Base-by-base conservation (phyloP, 2,113 vertebrate species). In the Daubentonia madagascariensis region DNA sequence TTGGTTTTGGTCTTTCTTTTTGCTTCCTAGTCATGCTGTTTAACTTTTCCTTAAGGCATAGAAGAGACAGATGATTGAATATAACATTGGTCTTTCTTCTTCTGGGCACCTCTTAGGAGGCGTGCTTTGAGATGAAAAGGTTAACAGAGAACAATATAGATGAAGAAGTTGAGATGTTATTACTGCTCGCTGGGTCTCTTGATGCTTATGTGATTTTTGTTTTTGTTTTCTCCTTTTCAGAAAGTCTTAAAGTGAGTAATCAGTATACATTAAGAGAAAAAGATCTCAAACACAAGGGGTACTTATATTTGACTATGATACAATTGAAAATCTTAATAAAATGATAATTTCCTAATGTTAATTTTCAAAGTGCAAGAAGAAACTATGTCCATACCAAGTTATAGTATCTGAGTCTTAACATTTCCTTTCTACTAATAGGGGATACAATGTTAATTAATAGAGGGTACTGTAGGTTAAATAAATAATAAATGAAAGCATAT, bases 261-360 rank as follows among this genome's bases (percentile, higher is more conserved):
- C 20, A 0, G 1, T 68, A 17, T 91, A 81, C 18, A 8, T 70
- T 94, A 14, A 80, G 76, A 72, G 30, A 87, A 76, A 59, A 70
- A 50, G 5, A 68, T 73, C 70, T 89, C 40, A 61, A 45, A 80
- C 70, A 12, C 45, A 45, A 85, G 16, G 91, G 20, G 59, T 22
- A 75, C 5, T 63, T 67, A 73, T 67, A 73, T 76, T 75, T 61
- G 11, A 85, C 28, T 72, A 50, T 79, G 12, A 25, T 68, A 67
- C 72, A 75, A 81, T 20, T 81, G 14, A 89, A 94, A 96, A 94
- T 89, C 6, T 80, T 79, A 94, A 84, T 90, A 81, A 92, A 95
- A 85, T 76, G 9, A 50, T 75, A 92, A 95, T 78, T 93, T 87
- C 37, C 22, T 57, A 79, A 14, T 80, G 25, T 81, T 83, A 45